Percentiles rank a stretch among this genome's conserved stretches.
These are phyloP conservation scores for Ostrea edulis DNA, from an alignment of 1,140 invertebrate genomes.

Conservation along the genomic window DNA sequence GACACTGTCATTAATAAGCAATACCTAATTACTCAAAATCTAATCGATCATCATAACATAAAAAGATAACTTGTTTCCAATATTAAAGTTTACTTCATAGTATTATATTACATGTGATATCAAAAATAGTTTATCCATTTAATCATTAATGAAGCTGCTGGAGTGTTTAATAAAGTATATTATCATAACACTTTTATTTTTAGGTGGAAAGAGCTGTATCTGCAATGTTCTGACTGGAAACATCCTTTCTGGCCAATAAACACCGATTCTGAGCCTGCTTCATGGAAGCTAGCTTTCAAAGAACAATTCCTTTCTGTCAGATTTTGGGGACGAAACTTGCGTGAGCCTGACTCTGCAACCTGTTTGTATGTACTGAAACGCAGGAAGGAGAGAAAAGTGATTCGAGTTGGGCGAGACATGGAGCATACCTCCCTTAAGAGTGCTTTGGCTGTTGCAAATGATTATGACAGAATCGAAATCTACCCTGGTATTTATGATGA, in stretches of 20 bases:
- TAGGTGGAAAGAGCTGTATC: slow-evolving; percentile 72
- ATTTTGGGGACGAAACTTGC: slow-evolving; percentile 65
- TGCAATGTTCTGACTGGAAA: slow-evolving; percentile 68
- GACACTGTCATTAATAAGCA: too few relatives aligned
- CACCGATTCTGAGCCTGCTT: slow-evolving; percentile 66
- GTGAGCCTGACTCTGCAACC: slow-evolving; percentile 57
- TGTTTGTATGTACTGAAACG: slow-evolving; percentile 69
- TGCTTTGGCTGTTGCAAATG: slow-evolving; percentile 70
- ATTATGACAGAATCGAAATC: slow-evolving; percentile 73
- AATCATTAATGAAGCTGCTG: too few relatives aligned
- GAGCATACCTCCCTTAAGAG: slow-evolving; percentile 70
- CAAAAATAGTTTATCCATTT: too few relatives aligned
- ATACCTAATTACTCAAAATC: too few relatives aligned
- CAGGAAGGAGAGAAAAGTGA: slow-evolving; percentile 63
- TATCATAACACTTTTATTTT: neutral
- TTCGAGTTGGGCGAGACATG: slow-evolving; percentile 68
- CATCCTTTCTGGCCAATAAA: slow-evolving; percentile 75
- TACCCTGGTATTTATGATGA: slow-evolving; percentile 76
- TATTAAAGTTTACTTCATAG: too few relatives aligned
- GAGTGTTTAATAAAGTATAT: too few relatives aligned
- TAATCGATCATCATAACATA: too few relatives aligned
- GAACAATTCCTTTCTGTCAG: slow-evolving; percentile 67
- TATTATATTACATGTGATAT: too few relatives aligned
- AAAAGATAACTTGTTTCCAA: too few relatives aligned
- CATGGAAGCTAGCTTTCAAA: slow-evolving; percentile 70